A percentile compares a stretch with the other conserved stretches of the same genome.
phyloP scores from a whole-genome alignment of 2,113 vertebrate genomes.

The Platysternon megacephalum region DNA sequence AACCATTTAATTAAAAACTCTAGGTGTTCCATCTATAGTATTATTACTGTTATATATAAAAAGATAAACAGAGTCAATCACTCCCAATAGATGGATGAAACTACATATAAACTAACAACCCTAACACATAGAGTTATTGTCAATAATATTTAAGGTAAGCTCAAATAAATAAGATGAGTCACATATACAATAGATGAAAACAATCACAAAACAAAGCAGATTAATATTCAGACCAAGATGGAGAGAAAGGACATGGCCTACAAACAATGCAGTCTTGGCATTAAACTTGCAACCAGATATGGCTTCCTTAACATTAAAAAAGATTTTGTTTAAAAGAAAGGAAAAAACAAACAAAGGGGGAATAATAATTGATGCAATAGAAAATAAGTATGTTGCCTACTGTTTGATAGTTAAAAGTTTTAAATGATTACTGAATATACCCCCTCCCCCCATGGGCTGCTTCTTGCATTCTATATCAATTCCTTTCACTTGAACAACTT shows the following conservation, averaged over 20 bases:
- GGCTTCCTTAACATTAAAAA: accelerated
- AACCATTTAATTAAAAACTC: background rate
- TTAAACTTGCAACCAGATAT: background rate
- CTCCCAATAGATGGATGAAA: background rate
- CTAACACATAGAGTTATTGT: background rate
- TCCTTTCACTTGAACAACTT: conserved; percentile 32
- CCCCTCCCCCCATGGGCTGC: background rate
- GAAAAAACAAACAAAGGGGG: background rate
- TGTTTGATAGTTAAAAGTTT: conserved; percentile 35
- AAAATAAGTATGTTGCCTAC: conserved; percentile 39
- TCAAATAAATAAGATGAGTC: background rate
- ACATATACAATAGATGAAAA: background rate
- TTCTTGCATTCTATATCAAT: conserved; percentile 47
- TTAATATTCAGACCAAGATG: background rate
- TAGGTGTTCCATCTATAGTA: background rate
- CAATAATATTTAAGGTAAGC: background rate
- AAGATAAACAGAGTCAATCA: background rate
- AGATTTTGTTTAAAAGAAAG: background rate
- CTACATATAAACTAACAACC: background rate
- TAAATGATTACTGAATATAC: conserved; percentile 39
- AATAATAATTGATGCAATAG: conserved; percentile 21
- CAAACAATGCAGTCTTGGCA: background rate
- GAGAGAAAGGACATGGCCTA: background rate
- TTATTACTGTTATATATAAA: background rate
- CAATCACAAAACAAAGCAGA: background rate